Evolutionary conservation across 2,797 vertebrate species (phyloP), one percentile per base, ranked within the genome.

Genomic region (Melanogrammus aeglefinus): DNA sequence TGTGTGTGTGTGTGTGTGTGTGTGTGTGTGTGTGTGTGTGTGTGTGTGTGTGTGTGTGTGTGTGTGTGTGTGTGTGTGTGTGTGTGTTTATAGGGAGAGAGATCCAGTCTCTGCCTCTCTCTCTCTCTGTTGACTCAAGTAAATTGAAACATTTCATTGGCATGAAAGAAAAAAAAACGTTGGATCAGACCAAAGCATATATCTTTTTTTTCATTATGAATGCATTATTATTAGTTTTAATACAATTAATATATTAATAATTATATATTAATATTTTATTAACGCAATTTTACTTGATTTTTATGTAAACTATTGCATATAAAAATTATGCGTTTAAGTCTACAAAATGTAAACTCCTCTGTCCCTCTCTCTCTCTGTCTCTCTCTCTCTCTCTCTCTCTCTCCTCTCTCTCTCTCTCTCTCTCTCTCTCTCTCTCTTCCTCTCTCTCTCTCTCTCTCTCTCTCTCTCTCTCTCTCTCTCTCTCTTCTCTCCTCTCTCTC

Each of bases 361-460:
- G 75, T 10, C 78, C 85, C 81, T 74, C 77, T 35, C 29, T 33
- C 12, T 72, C 31, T 72, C 24, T 74, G 4, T 29, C 73, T 74
- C 39, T 7, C 76, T 13, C 78, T 86, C 81, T 74, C 77, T 72
- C 29, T 33, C 12, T 72, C 29, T 72, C 31, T 44, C 73, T 74
- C 10, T 29, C 38, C 38, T 74, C n/a, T 29, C 38, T 74, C 38
- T 2, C 76, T 10, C 79, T 85, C 81, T 73, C 77, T 35, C 29
- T 33, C 1, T 72, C 31, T 35, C 0, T 44, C 73, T 74, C n/a
- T 44, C 24, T 74, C n/a, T 29, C 73, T 74, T 13, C 2, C 76
- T 14, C 79, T 86, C 81, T 77, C 70, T 77, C 78, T 72, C 78
- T 82, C 21, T 9, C 16, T 38, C 73, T 41, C n/a, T n/a, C n/a